phyloP scores from a whole-genome alignment of 2,888 invertebrate genomes.

The Hanleya hanleyi region DNA sequence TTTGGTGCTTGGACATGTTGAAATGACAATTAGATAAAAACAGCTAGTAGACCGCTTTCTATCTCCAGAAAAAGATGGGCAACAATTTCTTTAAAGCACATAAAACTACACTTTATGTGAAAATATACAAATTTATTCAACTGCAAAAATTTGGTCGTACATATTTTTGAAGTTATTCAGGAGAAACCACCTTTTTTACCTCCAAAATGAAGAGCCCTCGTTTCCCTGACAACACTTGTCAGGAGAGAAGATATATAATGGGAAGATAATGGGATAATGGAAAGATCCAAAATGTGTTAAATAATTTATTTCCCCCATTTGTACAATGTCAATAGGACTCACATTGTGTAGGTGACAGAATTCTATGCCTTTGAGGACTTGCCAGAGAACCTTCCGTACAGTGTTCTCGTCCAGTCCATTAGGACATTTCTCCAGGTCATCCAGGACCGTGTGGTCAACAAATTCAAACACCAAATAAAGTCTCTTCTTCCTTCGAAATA shows the following conservation, averaged over 20 bases:
- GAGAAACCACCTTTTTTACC: too few species aligned
- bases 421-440: slow-evolving; percentile 84
- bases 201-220: too few species aligned
- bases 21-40: too few species aligned
- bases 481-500: slow-evolving; percentile 87
- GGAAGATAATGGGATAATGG: background rate
- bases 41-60: too few species aligned
- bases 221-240: background rate
- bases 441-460: slow-evolving; percentile 88
- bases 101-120: too few species aligned
- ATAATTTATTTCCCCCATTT: background rate
- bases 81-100: too few species aligned
- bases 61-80: too few species aligned
- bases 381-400: slow-evolving; percentile 85
- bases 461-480: slow-evolving; percentile 93
- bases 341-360: slow-evolving; percentile 91
- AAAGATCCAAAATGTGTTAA: background rate
- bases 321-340: slow-evolving; percentile 71
- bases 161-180: too few species aligned
- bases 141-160: too few species aligned
- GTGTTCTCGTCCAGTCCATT: slow-evolving; percentile 84
- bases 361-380: slow-evolving; percentile 79
- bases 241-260: background rate
- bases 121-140: too few species aligned
- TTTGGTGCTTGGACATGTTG: too few species aligned